phyloP scores from a whole-genome alignment of 2,113 vertebrate species.

The Procavia capensis region DNA sequence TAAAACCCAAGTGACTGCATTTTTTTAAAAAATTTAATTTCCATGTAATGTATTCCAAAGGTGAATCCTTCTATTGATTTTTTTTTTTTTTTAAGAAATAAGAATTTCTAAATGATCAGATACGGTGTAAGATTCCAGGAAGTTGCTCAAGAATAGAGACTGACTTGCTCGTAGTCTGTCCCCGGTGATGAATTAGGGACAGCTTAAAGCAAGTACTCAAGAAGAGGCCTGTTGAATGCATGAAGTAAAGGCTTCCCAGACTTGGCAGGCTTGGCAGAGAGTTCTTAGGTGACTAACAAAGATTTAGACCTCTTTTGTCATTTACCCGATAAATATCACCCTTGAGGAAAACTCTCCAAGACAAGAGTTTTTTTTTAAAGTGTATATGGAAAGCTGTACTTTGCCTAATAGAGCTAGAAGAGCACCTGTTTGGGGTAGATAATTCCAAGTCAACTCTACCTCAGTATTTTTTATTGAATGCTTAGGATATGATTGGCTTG shows the following conservation, averaged over 20 bases:
- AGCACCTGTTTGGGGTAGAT: not conserved
- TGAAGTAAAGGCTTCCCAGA: slow-evolving; percentile 19
- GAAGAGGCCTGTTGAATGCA: not conserved
- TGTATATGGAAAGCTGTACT: not conserved
- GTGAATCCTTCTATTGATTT: slow-evolving; percentile 1
- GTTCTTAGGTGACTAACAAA: not conserved
- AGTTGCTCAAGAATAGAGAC: not conserved
- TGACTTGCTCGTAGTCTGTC: not conserved
- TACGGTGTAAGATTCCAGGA: slow-evolving; percentile 46
- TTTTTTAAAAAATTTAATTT: not conserved
- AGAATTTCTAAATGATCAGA: slow-evolving; percentile 19
- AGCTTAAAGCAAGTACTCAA: not conserved
- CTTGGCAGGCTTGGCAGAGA: not conserved
- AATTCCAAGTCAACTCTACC: not conserved
- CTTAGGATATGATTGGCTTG: slow-evolving; percentile 40
- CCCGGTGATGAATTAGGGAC: not conserved
- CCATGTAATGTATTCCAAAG: slow-evolving; percentile 13
- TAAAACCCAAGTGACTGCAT: not conserved
- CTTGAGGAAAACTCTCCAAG: slow-evolving; percentile 28
- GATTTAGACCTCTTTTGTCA: slow-evolving; percentile 26
- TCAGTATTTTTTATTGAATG: not conserved
- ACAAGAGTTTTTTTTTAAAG: not conserved
- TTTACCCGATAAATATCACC: slow-evolving; percentile 28
- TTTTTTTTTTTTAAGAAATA: slow-evolving; percentile 37
- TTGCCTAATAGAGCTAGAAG: not conserved